Conservation (phyloP, 2,888 invertebrate genomes). For the Idaea aversata region DNA sequence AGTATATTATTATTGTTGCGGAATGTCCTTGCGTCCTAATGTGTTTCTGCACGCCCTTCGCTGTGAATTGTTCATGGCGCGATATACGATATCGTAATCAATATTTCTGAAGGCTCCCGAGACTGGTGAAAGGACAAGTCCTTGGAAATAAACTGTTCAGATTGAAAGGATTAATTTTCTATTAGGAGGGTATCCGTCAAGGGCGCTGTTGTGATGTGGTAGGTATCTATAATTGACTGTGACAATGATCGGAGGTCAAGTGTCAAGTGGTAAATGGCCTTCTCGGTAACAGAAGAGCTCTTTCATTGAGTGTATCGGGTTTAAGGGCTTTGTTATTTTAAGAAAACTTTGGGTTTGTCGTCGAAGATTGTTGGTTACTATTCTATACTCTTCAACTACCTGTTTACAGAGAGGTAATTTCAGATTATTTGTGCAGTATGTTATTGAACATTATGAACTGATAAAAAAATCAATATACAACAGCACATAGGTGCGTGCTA, state of each 20-base stretch:
- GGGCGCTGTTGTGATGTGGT: constrained; percentile 26
- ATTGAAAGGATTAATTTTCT: constrained; percentile 40
- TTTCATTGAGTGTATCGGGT: constrained; percentile 5
- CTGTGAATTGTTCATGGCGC: constrained; percentile 10
- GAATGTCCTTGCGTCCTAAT: constrained; percentile 1
- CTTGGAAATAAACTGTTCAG: constrained; percentile 43
- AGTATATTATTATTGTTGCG: neutral
- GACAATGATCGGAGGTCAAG: constrained; percentile 36
- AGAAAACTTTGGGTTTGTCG: constrained; percentile 1
- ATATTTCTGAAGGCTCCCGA: constrained; percentile 36
- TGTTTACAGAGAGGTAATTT: neutral
- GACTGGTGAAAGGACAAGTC: constrained; percentile 43
- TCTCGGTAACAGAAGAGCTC: constrained; percentile 18
- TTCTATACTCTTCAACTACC: too few relatives aligned
- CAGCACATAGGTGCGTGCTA: neutral
- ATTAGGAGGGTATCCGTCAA: constrained; percentile 40
- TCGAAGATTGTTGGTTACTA: constrained; percentile 3
- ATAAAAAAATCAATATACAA: neutral
- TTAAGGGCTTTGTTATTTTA: constrained; percentile 7
- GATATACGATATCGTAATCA: constrained; percentile 16
- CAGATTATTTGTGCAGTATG: neutral
- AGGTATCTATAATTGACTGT: constrained; percentile 27
- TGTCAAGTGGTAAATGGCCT: constrained; percentile 34
- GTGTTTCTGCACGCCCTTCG: neutral
- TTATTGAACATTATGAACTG: neutral